phyloP scores from a whole-genome alignment of 2,888 invertebrate species.

The Lasioglossum marginatum region DNA sequence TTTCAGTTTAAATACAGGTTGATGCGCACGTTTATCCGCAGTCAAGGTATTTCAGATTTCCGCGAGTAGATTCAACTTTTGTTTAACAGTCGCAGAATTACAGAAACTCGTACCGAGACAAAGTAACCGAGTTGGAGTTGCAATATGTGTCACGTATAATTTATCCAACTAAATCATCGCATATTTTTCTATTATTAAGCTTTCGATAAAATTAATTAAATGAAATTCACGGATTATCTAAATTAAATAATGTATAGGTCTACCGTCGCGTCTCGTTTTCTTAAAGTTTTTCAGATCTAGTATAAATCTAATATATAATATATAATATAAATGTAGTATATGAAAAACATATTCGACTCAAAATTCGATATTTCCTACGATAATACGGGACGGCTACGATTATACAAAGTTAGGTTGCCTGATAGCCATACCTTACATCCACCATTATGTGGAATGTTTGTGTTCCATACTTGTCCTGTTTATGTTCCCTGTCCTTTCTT shows the following conservation, averaged over 20 bases:
- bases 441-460: constrained; percentile 63
- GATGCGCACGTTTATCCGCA: neutral
- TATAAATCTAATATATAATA: too few relatives aligned
- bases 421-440: constrained; percentile 35
- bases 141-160: constrained; percentile 10
- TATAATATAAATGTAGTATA: neutral
- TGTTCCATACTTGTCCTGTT: constrained; percentile 62
- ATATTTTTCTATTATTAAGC: constrained; percentile 2
- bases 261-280: neutral
- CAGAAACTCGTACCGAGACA: neutral
- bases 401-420: constrained; percentile 28
- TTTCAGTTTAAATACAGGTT: constrained; percentile 17
- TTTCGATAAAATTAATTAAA: neutral
- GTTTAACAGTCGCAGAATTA: neutral
- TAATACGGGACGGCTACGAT: constrained; percentile 14
- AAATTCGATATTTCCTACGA: constrained; percentile 12
- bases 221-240: neutral
- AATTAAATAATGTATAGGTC: neutral
- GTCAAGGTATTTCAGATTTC: neutral
- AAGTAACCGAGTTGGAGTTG: neutral
- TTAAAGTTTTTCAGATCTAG: neutral
- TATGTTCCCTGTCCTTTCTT: constrained; percentile 60
- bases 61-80: constrained; percentile 5
- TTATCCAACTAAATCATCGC: neutral
- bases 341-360: neutral